A percentile compares a stretch with the other conserved stretches of the same genome.
Conservation (phyloP, 1,140 invertebrate genomes). For the Cecropterus lyciades region DNA sequence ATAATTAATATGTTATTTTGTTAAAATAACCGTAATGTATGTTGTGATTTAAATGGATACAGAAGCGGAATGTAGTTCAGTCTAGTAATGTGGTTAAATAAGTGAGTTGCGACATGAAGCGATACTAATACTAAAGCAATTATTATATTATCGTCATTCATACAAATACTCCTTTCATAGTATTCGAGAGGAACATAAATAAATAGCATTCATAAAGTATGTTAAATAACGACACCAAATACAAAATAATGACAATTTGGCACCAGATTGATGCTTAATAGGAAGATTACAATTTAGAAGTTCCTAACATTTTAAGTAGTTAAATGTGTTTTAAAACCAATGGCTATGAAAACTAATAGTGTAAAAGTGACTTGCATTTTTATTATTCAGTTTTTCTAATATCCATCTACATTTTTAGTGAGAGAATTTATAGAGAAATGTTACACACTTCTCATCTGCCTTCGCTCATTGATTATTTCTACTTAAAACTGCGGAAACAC, state of each 20-base stretch:
- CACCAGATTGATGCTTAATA: constrained; percentile 11
- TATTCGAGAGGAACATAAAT: constrained; percentile 55
- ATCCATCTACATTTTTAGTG: constrained; percentile 9
- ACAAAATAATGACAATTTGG: constrained; percentile 17
- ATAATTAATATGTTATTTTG: constrained; percentile 5
- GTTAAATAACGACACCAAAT: constrained; percentile 30
- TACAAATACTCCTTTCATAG: constrained; percentile 29
- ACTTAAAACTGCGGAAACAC: constrained; percentile 2
- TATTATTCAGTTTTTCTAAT: too few species aligned
- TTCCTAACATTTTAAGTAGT: not conserved
- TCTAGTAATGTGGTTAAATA: constrained; percentile 47
- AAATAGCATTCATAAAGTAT: constrained; percentile 35
- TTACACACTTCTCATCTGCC: constrained; percentile 16
- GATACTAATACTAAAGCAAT: constrained; percentile 32
- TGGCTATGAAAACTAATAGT: not conserved
- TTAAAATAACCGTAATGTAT: not conserved
- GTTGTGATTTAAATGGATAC: constrained; percentile 19
- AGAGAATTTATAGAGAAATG: constrained; percentile 13
- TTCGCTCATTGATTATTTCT: constrained; percentile 5
- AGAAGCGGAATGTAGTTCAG: constrained; percentile 53
- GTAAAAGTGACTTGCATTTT: not conserved
- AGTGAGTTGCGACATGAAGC: constrained; percentile 39
- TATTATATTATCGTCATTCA: constrained; percentile 36
- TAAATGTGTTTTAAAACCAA: not conserved
- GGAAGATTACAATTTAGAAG: not conserved